Conservation (phyloP, 1,140 invertebrate species). For the Drosophila littoralis region DNA sequence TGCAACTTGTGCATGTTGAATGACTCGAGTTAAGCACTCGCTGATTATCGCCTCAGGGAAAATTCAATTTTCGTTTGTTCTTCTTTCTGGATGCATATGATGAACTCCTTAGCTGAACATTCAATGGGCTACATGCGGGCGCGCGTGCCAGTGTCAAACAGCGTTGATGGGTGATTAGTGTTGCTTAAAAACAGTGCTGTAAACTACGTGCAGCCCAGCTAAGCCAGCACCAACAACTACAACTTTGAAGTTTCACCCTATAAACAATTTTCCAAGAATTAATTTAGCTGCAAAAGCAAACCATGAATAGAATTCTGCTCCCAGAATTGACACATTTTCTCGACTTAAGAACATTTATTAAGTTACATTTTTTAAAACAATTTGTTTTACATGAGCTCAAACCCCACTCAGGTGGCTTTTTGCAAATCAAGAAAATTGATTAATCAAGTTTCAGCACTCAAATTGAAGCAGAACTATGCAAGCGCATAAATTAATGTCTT, state of each 20-base stretch:
- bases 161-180: constrained; percentile 42
- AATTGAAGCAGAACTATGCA: no score
- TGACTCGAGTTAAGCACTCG: constrained; percentile 22
- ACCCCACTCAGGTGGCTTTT: no score
- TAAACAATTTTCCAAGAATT: no score
- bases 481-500: not conserved
- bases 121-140: constrained; percentile 35
- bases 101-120: constrained; percentile 3
- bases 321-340: no score
- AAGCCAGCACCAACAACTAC: not conserved
- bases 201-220: not conserved
- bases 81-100: not conserved
- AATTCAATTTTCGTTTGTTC: not conserved
- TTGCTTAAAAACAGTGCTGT: constrained; percentile 2
- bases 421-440: no score
- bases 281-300: no score
- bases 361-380: no score
- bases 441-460: no score
- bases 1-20: constrained; percentile 34
- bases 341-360: no score
- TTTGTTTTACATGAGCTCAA: no score
- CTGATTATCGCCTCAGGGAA: constrained; percentile 1
- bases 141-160: constrained; percentile 65
- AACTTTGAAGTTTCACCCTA: no score
- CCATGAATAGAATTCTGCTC: no score